phyloP scores from a whole-genome alignment of 2,797 vertebrate genomes.

The Acrossocheilus wenchowensis region DNA sequence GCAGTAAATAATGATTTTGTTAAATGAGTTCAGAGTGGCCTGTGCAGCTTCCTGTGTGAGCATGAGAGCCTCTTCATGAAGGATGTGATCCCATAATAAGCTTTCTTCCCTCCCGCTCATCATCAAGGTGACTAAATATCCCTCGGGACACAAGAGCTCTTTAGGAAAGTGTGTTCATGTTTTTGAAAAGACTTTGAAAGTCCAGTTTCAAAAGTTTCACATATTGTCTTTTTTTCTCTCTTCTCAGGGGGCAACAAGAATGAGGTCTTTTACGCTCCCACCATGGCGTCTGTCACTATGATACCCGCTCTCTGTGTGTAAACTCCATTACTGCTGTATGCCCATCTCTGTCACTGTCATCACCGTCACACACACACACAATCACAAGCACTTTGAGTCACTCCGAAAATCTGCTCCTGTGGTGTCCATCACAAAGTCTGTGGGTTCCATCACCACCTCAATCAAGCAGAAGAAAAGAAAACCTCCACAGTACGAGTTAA shows the following conservation, averaged over 20 bases:
- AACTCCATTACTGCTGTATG: constrained; percentile 70
- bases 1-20: neutral
- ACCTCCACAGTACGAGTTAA: constrained; percentile 10
- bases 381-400: neutral
- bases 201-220: constrained; percentile 24
- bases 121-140: neutral
- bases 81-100: constrained; percentile 13
- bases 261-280: constrained; percentile 57
- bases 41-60: neutral
- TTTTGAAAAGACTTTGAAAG: constrained; percentile 9
- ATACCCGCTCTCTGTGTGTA: constrained; percentile 69
- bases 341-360: constrained; percentile 48
- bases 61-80: neutral
- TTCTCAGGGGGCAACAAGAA: constrained; percentile 34
- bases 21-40: neutral
- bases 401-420: constrained; percentile 30
- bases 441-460: constrained; percentile 42
- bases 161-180: constrained; percentile 3
- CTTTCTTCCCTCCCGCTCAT: neutral
- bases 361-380: constrained; percentile 4
- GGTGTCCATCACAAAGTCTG: constrained; percentile 46
- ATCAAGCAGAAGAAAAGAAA: constrained; percentile 36
- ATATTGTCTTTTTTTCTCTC: constrained; percentile 9
- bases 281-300: constrained; percentile 70
- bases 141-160: neutral